These are phyloP conservation scores for Eospalax fontanierii DNA, from an alignment of 2,797 vertebrate species.

Conservation along the genomic window DNA sequence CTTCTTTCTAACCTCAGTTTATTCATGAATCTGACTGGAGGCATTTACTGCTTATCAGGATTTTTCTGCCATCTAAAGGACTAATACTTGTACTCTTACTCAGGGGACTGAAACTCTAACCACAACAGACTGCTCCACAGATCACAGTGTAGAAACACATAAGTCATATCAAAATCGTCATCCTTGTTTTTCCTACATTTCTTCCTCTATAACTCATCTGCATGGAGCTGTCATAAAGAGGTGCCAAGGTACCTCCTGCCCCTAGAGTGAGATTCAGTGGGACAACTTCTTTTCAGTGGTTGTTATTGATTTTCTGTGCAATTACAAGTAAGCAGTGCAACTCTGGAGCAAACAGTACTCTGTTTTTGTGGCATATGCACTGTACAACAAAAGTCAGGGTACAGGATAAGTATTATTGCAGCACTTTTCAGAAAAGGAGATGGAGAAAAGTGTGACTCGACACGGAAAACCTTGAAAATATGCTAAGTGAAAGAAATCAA, in stretches of 20 bases:
- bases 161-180: background rate
- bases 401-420: background rate
- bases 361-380: background rate
- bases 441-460: conserved; percentile 38
- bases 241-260: background rate
- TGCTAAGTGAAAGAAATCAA: conserved; percentile 60
- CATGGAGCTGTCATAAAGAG: background rate
- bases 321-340: background rate
- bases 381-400: background rate
- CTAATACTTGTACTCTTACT: background rate
- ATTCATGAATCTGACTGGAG: conserved; percentile 50
- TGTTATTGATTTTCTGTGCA: conserved; percentile 48
- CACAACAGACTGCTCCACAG: background rate
- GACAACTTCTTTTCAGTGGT: background rate
- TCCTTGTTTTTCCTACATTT: background rate
- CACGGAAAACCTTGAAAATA: conserved; percentile 42
- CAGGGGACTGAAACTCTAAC: background rate
- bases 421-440: conserved; percentile 49
- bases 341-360: background rate
- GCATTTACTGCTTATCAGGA: background rate
- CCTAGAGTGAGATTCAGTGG: background rate
- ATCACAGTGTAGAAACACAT: background rate
- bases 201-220: background rate
- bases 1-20: conserved; percentile 47
- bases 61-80: background rate